Base-by-base conservation (phyloP, 2,888 invertebrate species). In the Molorchus minor region DNA sequence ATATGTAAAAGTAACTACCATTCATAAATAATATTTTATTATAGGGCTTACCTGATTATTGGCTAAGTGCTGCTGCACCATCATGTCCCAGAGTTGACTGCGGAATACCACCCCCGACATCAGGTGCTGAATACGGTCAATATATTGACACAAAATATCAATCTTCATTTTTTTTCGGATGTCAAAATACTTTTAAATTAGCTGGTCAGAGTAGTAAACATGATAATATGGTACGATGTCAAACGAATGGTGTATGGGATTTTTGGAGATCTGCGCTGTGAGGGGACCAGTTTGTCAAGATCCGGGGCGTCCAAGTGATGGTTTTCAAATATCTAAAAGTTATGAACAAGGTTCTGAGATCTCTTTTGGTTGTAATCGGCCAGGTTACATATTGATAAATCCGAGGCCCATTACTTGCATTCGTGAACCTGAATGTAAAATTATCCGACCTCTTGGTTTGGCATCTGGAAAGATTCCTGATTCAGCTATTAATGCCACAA, bases 211-310 rank as follows among this genome's bases (percentile, higher is more conserved):
- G 96, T 1, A 91, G 90, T 65, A 90, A 92, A 71, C 92, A 95
- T 69, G 96, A 97, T 74, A 94, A 94, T 76, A 92, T 93, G 8
- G 97, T 98, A 0, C 85, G 92, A 62, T 98, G 98, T 80, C 91
- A 92, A 82, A 90, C 90, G 0, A 95, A 95, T 75, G 94, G 95
- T 1, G 90, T 93, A 61, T 98, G 98, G 98, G 98, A 98, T 83
- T 96, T n/a, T 98, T 78, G 98, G 98, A 20, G 95, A 96, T 77
- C 84, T 98, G 46, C 84, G 94, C 52, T 98, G 98, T 76, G 96
- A 97, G 83, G 98, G n/a, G 97, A 15, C 97, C 97, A 2, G 96
- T 97, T 1, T 97, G 97, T 78, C 93, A 94, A 79, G 97, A 98
- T 80, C 97, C 97, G 0, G 95, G 96, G 0, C 87, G 94, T 73